phyloP scores from a whole-genome alignment of 2,113 vertebrate species.

The Callorhinus ursinus region DNA sequence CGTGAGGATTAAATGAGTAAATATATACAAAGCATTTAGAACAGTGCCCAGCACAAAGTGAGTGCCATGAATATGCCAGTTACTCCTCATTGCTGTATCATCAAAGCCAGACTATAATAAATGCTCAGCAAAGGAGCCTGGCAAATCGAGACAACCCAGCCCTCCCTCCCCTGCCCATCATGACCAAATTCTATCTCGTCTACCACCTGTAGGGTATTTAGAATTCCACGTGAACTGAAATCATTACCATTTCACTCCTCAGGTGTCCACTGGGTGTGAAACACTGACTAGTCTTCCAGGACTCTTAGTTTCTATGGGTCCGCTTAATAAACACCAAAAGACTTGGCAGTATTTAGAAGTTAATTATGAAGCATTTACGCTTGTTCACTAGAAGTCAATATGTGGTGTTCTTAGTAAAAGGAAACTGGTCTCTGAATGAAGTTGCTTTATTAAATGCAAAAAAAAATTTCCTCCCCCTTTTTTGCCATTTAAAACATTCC shows the following conservation, averaged over 20 bases:
- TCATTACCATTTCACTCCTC: neutral
- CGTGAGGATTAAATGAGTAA: neutral
- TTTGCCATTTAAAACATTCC: neutral
- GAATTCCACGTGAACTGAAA: too few relatives aligned
- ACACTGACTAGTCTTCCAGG: neutral
- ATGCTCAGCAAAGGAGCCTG: neutral
- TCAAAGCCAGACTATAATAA: neutral
- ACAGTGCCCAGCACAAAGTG: neutral
- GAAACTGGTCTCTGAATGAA: conserved; percentile 29
- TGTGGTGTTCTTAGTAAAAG: neutral
- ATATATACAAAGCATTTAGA: too few relatives aligned
- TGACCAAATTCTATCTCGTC: neutral
- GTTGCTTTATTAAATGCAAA: conserved; percentile 44
- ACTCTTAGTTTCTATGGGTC: neutral
- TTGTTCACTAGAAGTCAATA: conserved; percentile 47
- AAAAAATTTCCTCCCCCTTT: neutral
- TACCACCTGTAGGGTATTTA: neutral
- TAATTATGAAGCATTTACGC: neutral
- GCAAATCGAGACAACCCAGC: neutral
- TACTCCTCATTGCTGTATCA: neutral
- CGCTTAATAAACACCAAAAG: neutral
- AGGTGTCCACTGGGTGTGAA: neutral
- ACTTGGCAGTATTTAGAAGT: conserved; percentile 1
- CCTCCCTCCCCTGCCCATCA: rapidly evolving
- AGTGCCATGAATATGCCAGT: neutral